These are phyloP conservation scores for Neoseiulus cucumeris DNA, from an alignment of 1,140 invertebrate genomes.

Conservation along the genomic window DNA sequence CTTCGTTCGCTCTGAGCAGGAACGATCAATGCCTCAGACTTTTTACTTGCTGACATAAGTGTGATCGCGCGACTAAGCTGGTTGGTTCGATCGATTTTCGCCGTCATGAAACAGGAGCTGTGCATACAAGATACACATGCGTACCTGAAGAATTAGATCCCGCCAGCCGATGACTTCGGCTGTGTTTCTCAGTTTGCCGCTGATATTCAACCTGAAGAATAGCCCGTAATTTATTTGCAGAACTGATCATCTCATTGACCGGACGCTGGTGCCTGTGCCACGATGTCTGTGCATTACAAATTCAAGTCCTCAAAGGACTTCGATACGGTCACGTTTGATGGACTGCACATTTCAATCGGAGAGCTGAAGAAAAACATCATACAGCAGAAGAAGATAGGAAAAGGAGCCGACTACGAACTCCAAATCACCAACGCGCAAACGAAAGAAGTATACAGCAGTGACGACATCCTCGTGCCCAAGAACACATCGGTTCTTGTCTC, in stretches of 20 bases:
- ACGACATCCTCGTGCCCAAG: constrained; percentile 73
- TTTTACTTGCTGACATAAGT: too few species aligned
- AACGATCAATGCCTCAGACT: too few species aligned
- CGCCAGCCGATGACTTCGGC: too few species aligned
- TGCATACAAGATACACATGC: too few species aligned
- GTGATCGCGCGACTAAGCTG: too few species aligned
- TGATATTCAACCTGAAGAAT: too few species aligned
- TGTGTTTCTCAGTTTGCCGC: too few species aligned
- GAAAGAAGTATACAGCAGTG: constrained; percentile 83
- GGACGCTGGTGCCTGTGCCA: neutral
- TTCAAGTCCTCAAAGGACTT: constrained; percentile 86
- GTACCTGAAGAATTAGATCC: too few species aligned
- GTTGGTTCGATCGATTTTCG: too few species aligned
- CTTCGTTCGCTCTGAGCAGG: too few species aligned
- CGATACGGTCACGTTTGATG: constrained; percentile 90
- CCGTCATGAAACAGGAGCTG: too few species aligned
- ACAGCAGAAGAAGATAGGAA: constrained; percentile 79
- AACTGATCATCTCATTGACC: neutral
- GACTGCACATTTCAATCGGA: constrained; percentile 75
- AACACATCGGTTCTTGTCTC: constrained; percentile 92
- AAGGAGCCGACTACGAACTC: constrained; percentile 81
- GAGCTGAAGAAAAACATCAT: constrained; percentile 87
- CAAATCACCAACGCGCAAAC: constrained; percentile 93
- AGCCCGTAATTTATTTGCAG: too few species aligned
- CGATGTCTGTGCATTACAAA: constrained; percentile 92